These are phyloP conservation scores for Gastracanthus pulcherrimus DNA, from an alignment of 2,888 invertebrate species.

Conservation along the genomic window DNA sequence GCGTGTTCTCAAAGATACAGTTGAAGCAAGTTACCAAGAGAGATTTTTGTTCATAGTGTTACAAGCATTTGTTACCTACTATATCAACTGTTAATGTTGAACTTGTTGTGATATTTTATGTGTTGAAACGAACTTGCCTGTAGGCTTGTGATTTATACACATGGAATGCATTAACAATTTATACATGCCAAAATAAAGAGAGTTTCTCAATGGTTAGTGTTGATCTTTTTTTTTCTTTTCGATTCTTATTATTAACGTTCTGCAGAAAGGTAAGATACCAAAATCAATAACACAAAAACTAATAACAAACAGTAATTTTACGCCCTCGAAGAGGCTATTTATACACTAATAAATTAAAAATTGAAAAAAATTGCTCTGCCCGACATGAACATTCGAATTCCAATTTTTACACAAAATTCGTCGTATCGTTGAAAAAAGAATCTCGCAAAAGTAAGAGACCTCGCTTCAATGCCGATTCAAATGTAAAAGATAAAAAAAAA, in stretches of 20 bases:
- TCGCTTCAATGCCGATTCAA: too few relatives aligned
- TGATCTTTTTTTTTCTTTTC: constrained; percentile 50
- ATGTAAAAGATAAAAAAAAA: background rate
- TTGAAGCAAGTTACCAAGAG: constrained; percentile 31
- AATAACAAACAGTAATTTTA: background rate
- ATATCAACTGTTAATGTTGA: constrained; percentile 35
- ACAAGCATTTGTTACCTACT: constrained; percentile 37
- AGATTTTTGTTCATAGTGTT: constrained; percentile 41
- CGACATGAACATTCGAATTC: background rate
- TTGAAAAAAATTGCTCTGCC: background rate
- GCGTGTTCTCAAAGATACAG: constrained; percentile 16
- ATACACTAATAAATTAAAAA: background rate
- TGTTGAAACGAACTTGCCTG: constrained; percentile 31
- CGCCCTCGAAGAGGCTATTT: background rate
- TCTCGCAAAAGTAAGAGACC: too few relatives aligned
- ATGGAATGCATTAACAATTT: constrained; percentile 34
- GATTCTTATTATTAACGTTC: constrained; percentile 19
- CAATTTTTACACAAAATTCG: background rate
- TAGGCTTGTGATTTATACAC: constrained; percentile 31
- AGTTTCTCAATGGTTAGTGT: constrained; percentile 48
- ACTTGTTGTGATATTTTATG: constrained; percentile 45
- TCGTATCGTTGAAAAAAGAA: too few relatives aligned
- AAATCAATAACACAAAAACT: constrained; percentile 16
- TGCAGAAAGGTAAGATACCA: constrained; percentile 32
- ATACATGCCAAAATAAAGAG: constrained; percentile 62